A percentile compares a stretch with the other conserved stretches of the same genome.
phyloP scores from a whole-genome alignment of 92 coral and sea anemone species.

The Meandrina meandrites region DNA sequence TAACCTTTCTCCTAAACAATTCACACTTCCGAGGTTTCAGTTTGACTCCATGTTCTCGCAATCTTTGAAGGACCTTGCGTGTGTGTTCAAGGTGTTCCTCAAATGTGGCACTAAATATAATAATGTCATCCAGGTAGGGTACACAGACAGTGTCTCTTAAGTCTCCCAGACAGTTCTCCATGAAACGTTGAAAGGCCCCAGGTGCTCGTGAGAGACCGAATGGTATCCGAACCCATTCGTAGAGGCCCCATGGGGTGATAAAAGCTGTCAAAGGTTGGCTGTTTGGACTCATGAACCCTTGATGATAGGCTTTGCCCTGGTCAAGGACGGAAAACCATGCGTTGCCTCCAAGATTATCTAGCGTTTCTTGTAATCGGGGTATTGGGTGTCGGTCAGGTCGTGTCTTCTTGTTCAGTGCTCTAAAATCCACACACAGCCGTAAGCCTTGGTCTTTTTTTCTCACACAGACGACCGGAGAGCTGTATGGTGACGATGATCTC shows the following conservation, averaged over 20 bases:
- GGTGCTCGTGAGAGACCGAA: constrained; percentile 64
- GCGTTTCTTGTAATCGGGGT: constrained; percentile 64
- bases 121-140: constrained; percentile 60
- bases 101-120: constrained; percentile 47
- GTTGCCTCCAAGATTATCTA: constrained; percentile 76
- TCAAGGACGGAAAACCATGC: constrained; percentile 69
- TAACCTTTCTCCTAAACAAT: constrained; percentile 54
- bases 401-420: constrained; percentile 70
- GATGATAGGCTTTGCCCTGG: constrained; percentile 77
- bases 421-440: constrained; percentile 69
- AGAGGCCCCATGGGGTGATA: constrained; percentile 70
- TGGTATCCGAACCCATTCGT: constrained; percentile 69
- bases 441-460: constrained; percentile 65
- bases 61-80: constrained; percentile 54
- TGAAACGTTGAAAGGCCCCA: constrained; percentile 62
- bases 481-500: constrained; percentile 55
- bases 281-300: constrained; percentile 60
- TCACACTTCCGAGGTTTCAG: constrained; percentile 58
- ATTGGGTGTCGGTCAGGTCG: constrained; percentile 71
- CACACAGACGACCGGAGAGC: constrained; percentile 66
- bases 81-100: constrained; percentile 58
- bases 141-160: constrained; percentile 52
- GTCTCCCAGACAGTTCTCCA: constrained; percentile 57
- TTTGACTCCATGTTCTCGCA: constrained; percentile 61
- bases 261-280: constrained; percentile 62